Base-by-base conservation (phyloP, 35 echinoderm and acorn worm genomes). In the Apostichopus parvimensis region DNA sequence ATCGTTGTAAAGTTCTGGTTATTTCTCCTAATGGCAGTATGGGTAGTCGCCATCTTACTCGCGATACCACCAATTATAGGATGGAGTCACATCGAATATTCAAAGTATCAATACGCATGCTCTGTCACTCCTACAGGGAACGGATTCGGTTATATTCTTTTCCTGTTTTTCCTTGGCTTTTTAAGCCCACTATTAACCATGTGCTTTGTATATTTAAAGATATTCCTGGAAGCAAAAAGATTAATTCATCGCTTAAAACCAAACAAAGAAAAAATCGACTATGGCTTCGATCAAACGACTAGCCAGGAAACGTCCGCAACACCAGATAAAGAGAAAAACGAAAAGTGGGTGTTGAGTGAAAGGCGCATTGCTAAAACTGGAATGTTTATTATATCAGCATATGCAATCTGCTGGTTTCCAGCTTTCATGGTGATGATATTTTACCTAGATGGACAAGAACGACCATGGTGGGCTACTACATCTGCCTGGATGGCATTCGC, bases 371-470 rank as follows among this genome's bases (percentile, higher is more conserved):
- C 95, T 23, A 92, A 94, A 73, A 97, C 93, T 15, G 93, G 93
- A 1, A 85, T 97, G 2, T 73, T 93, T 6, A 91, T 94, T 17
- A 87, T 97, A 91, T 53, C 88, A 1, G 83, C 93, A 9, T 97
- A 94, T 86, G 80, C 92, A 3, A 64, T 97, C 9, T 94, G 92
- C 45, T 97, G 95, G 95, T n/a, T 97, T 15, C 95, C 95, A 5
- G 93, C 89, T 11, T 97, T 92, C 78, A 93, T 97, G 1, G 95
- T 93, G 17, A 82, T 94, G 34, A 79, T 94, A 5, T 90, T 94
- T 57, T 89, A 96, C 53, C 54, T 87, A 66, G 91, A 57, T 8
- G 87, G 77, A 17, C 77, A 54, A 12, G 90, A 93, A 15, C 72
- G 90, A 24, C 76, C 91, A 12, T 90, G 77, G 71, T 97, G 86